Percentiles rank a stretch among this genome's conserved stretches.
phyloP scores from a whole-genome alignment of 1,140 invertebrate species.

The Oscheius sp. region DNA sequence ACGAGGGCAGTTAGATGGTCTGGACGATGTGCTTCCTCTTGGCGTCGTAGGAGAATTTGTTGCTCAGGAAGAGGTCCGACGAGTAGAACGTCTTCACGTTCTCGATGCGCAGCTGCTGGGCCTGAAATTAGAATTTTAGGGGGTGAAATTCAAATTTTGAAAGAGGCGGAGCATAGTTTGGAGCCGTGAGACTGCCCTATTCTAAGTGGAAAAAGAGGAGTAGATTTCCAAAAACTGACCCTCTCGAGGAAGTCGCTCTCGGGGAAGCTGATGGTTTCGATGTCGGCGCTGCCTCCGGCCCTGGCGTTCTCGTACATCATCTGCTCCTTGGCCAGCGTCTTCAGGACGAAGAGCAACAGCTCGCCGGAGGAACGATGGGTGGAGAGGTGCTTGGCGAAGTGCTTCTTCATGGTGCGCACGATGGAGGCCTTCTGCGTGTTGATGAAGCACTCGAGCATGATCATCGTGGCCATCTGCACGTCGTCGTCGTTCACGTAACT shows the following conservation, averaged over 20 bases:
- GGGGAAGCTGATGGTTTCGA: constrained; percentile 74
- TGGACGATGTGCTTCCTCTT: constrained; percentile 82
- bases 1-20: constrained; percentile 46
- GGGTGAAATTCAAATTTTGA: too few species aligned
- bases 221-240: too few species aligned
- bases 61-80: constrained; percentile 83
- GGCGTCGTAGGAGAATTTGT: constrained; percentile 81
- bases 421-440: constrained; percentile 97
- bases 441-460: constrained; percentile 96
- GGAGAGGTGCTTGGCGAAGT: constrained; percentile 85
- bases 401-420: constrained; percentile 90
- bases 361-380: constrained; percentile 95
- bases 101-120: constrained; percentile 84
- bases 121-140: constrained; percentile 67
- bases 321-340: constrained; percentile 87
- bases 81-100: constrained; percentile 87
- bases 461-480: constrained; percentile 89
- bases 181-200: too few species aligned
- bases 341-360: constrained; percentile 87
- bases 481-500: constrained; percentile 86
- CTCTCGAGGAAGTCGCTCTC: constrained; percentile 86
- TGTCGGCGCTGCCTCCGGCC: constrained; percentile 62
- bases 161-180: too few species aligned
- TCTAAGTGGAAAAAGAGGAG: too few species aligned
- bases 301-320: constrained; percentile 74